These are phyloP conservation scores for Sardinella longiceps DNA, from an alignment of 2,797 vertebrate species.

Conservation along the genomic window DNA sequence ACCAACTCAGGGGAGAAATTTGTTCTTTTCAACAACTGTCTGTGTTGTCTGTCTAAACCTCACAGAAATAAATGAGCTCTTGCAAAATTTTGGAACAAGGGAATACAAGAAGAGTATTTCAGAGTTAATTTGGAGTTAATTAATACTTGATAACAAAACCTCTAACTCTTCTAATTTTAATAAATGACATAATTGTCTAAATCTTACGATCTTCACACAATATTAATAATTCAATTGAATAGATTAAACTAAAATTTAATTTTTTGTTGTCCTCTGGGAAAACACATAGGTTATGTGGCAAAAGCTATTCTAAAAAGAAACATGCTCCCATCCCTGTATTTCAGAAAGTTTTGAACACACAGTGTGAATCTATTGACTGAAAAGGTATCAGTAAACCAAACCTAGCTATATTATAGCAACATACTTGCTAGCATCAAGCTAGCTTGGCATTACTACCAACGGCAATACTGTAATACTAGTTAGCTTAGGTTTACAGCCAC, in stretches of 20 bases:
- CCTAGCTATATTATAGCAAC: conserved; percentile 23
- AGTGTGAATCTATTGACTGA: not conserved
- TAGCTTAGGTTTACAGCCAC: not conserved
- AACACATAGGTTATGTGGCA: not conserved
- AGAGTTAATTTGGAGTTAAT: too few relatives aligned
- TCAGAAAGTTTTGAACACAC: not conserved
- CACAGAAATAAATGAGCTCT: too few relatives aligned
- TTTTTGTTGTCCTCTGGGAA: not conserved
- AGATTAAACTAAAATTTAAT: too few relatives aligned
- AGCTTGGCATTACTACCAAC: conserved; percentile 8
- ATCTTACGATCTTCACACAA: too few relatives aligned
- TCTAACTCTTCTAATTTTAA: too few relatives aligned
- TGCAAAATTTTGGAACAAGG: too few relatives aligned
- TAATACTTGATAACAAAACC: too few relatives aligned
- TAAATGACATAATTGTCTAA: too few relatives aligned
- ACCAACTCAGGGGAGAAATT: not conserved
- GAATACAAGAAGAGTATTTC: too few relatives aligned
- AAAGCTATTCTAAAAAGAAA: not conserved
- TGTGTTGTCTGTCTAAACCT: too few relatives aligned
- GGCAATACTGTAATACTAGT: not conserved
- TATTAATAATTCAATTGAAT: too few relatives aligned
- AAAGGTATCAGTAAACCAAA: conserved; percentile 16
- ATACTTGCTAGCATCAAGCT: conserved; percentile 19
- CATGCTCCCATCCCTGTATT: not conserved
- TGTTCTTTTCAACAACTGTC: too few relatives aligned